A percentile compares a stretch with the other conserved stretches of the same genome.
phyloP scores from a whole-genome alignment of 23 tunicate species.

The Styela plicata region DNA sequence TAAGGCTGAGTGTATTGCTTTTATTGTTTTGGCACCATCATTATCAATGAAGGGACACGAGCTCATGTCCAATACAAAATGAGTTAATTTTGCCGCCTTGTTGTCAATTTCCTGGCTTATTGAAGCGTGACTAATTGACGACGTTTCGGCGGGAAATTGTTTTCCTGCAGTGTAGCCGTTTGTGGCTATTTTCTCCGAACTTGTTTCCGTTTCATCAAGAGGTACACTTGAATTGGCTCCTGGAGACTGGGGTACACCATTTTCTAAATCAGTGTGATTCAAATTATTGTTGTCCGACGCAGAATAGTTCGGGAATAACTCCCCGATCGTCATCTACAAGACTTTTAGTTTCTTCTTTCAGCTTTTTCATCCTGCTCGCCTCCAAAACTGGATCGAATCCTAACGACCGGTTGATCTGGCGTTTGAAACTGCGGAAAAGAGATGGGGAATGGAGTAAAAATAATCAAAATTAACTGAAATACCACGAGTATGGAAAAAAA shows the following conservation, averaged over 20 bases:
- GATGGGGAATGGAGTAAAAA: too few relatives aligned
- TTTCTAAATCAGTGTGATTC: background rate
- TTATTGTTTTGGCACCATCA: slow-evolving; percentile 41
- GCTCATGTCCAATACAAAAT: slow-evolving; percentile 61
- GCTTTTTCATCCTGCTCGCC: background rate
- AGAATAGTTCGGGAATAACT: background rate
- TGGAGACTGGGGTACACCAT: background rate
- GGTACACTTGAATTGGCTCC: background rate
- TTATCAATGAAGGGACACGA: slow-evolving; percentile 71
- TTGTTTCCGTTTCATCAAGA: background rate
- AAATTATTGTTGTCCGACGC: background rate
- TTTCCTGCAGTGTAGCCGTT: background rate
- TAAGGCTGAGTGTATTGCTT: background rate
- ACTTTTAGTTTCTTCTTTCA: background rate
- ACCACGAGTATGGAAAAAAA: too few relatives aligned
- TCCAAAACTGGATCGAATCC: background rate
- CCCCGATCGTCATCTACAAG: background rate
- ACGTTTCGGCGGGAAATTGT: background rate
- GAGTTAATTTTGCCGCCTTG: background rate
- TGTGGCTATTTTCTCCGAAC: background rate
- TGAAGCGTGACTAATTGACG: background rate
- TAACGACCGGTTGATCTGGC: background rate
- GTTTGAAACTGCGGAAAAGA: background rate
- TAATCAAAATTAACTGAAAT: too few relatives aligned
- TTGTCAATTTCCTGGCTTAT: background rate